Conservation (phyloP, 1,140 invertebrate species). For the Habropoda laboriosa region DNA sequence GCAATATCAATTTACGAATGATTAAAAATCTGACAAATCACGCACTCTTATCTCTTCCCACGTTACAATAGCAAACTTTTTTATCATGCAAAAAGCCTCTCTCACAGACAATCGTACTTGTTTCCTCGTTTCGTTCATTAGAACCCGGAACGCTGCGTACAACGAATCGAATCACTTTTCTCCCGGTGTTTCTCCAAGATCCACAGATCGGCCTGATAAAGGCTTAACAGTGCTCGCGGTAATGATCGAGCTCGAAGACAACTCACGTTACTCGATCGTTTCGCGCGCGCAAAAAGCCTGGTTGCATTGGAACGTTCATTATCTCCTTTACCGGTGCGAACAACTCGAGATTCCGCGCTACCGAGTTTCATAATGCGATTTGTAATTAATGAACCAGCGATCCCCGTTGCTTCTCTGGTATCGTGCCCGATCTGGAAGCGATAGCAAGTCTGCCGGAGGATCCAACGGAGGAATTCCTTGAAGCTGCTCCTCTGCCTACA, state of each 20-base stretch:
- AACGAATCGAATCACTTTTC: not conserved
- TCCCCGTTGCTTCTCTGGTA: slow-evolving; percentile 1
- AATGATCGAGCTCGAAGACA: slow-evolving; percentile 25
- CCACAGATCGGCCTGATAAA: not conserved
- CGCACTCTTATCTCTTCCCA: too few relatives aligned
- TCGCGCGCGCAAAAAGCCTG: not conserved
- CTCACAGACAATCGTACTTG: too few relatives aligned
- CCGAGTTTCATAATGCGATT: slow-evolving; percentile 51
- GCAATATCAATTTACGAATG: too few relatives aligned
- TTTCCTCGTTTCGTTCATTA: too few relatives aligned
- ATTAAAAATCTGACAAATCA: too few relatives aligned
- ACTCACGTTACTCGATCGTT: not conserved
- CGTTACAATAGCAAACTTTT: too few relatives aligned
- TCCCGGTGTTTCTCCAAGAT: not conserved
- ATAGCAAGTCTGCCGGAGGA: not conserved
- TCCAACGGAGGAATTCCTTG: slow-evolving; percentile 6
- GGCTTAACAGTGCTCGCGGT: not conserved
- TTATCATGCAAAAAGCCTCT: too few relatives aligned
- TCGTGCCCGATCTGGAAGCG: slow-evolving; percentile 10
- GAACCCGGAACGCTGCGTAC: too few relatives aligned
- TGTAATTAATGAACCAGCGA: slow-evolving; percentile 54
- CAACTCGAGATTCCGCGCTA: not conserved
- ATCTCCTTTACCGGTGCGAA: not conserved
- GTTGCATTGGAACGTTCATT: slow-evolving; percentile 11
- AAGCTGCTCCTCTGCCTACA: not conserved